Base-by-base conservation (phyloP, 2,888 invertebrate genomes). In the Lissocephala sabroskyi region DNA sequence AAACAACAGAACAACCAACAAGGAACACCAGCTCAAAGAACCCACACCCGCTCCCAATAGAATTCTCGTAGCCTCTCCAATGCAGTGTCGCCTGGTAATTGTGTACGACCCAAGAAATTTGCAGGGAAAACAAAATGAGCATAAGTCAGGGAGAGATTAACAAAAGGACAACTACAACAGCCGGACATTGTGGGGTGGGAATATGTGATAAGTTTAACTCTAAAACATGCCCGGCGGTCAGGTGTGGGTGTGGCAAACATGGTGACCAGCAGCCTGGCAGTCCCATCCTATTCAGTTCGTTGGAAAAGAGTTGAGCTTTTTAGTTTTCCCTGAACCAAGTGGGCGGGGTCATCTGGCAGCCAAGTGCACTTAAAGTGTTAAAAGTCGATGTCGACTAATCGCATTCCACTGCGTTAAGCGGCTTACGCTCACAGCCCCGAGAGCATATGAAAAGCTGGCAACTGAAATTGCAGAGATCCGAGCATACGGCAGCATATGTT, bases 61-160 rank as follows among this genome's bases (percentile, higher is more conserved):
- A n/a, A n/a, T n/a, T n/a, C n/a, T n/a, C n/a, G n/a, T n/a, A n/a
- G n/a, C n/a, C n/a, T n/a, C n/a, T n/a, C n/a, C n/a, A 39, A 19
- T 39, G 41, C 30, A n/a, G 32, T 18, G 30, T 66, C 59, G 62
- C 62, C 75, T 71, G 71, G 61, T 71, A 71, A 71, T 71, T 74
- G 71, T 71, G 71, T 71, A 70, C 65, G 74, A 70, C 71, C 74
- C 60, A 67, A 65, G 71, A 65, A 55, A 74, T 65, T 71, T 74
- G 71, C 62, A 66, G 62, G 55, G 74, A 74, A 71, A 71, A 74
- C 66, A 74, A 70, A 70, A 64, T 63, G 61, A 23, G 13, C 33
- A 16, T 11, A 33, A 10, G n/a, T 23, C 10, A 14, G 35, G 49
- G 59, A 61, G 3, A 23, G 4, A 23, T 23, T 23, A 23, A 7